phyloP scores from a whole-genome alignment of 2,797 vertebrate genomes.

The Linurgus olivaceus region DNA sequence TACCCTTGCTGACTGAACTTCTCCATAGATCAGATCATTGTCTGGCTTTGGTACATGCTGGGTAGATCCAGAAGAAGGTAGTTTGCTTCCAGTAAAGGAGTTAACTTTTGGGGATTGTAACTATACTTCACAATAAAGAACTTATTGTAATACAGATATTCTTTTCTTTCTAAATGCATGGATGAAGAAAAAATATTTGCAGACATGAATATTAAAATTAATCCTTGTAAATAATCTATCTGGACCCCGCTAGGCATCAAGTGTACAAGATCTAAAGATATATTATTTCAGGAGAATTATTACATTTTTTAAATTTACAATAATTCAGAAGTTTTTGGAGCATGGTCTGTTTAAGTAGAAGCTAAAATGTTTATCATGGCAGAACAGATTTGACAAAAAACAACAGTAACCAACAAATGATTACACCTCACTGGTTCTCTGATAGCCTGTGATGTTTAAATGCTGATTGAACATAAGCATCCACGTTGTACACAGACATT shows the following conservation, averaged over 20 bases:
- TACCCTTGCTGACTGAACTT: background rate
- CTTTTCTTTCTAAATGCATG: background rate
- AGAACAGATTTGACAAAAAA: constrained; percentile 11
- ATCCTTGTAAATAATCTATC: constrained; percentile 15
- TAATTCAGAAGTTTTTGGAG: background rate
- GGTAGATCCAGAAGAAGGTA: background rate
- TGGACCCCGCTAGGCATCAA: background rate
- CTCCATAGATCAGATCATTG: background rate
- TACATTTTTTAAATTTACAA: background rate
- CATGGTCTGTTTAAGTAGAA: background rate
- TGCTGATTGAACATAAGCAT: background rate
- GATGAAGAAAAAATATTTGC: background rate
- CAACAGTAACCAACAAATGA: background rate
- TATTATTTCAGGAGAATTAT: background rate
- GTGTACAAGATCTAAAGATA: background rate
- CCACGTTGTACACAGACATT: background rate
- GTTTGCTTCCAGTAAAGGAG: background rate
- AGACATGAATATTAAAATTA: constrained; percentile 13
- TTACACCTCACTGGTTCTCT: background rate
- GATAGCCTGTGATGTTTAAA: constrained; percentile 32
- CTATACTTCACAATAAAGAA: background rate
- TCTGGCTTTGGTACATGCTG: background rate
- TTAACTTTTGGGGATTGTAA: background rate
- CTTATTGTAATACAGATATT: background rate
- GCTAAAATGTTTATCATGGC: background rate